Evolutionary conservation across 2,888 invertebrate genomes (phyloP), one percentile per base, ranked within the genome.

Genomic region (Cyclophora albipunctata): DNA sequence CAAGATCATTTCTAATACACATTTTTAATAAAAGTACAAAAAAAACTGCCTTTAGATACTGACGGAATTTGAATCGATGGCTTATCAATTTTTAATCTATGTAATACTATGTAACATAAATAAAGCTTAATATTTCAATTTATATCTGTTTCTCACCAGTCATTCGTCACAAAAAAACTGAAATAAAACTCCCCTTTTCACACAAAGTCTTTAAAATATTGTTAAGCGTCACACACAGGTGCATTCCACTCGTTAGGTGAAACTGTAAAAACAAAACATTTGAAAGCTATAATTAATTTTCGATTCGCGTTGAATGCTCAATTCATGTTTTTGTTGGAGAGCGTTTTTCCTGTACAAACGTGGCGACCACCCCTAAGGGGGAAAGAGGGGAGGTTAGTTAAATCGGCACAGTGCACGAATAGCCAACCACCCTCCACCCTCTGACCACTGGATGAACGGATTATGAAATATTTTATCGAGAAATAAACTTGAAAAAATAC

Each of bases 381-480:
- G 55, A 54, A 46, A 59, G 55, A 54, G 46, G 60, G 58, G 51
- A 46, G 64, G 60, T 62, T 65, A 71, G 78, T 73, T 69, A 76
- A 82, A 79, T 77, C 75, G 71, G 81, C 73, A 74, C 71, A 60
- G 63, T 60, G 64, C 63, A 67, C 64, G 64, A 67, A 20, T 68
- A 70, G 66, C 58, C 58, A 58, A 57, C 60, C 56, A 62, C 66
- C 65, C 60, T 42, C 57, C 57, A 61, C 63, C 66, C 53, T 63
- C 70, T 79, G 82, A 82, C 84, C 83, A 79, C 71, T 77, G 75
- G 77, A 77, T 77, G 76, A 80, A 75, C 73, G 81, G 79, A 81
- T 81, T 79, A 81, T 76, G 76, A 77, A 83, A 83, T 81, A 81
- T 80, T 81, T 79, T 74, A 78, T 76, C 65, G 69, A 67, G 69